A percentile compares a stretch with the other conserved stretches of the same genome.
phyloP scores from a whole-genome alignment of 2,113 vertebrate species.

The Onychostruthus taczanowskii region DNA sequence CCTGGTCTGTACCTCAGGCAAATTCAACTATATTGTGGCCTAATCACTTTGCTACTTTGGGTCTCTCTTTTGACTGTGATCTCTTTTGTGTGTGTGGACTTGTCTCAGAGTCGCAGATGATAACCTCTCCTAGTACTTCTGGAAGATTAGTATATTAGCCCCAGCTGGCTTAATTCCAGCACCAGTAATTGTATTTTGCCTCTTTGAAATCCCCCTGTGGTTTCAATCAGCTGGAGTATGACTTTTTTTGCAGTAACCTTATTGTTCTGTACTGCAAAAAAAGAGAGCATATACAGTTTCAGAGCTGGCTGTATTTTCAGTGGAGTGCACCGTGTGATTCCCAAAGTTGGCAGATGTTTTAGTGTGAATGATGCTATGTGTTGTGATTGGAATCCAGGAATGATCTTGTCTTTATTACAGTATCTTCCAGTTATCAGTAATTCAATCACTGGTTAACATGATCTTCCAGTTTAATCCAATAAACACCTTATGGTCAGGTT shows the following conservation, averaged over 20 bases:
- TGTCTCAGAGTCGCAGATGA: neutral
- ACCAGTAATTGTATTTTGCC: conserved; percentile 31
- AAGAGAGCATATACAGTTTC: neutral
- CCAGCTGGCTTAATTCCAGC: neutral
- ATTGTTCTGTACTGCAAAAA: neutral
- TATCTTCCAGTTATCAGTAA: conserved; percentile 41
- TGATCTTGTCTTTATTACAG: conserved; percentile 9
- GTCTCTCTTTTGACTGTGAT: neutral
- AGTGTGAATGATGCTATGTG: neutral
- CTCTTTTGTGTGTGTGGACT: neutral
- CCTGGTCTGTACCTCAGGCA: neutral
- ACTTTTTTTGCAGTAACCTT: neutral
- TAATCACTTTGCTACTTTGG: neutral
- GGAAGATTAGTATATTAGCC: conserved; percentile 20
- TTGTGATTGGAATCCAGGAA: neutral
- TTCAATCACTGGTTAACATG: conserved; percentile 57
- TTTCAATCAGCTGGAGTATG: neutral
- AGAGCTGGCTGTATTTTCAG: neutral
- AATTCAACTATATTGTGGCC: neutral
- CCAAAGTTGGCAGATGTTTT: neutral
- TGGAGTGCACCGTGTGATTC: neutral
- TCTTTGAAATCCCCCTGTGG: neutral
- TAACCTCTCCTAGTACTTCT: neutral
- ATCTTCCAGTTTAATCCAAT: conserved; percentile 63
- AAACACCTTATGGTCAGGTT: conserved; percentile 54